These are phyloP conservation scores for Patella pellucida DNA, from an alignment of 2,888 invertebrate genomes.

Conservation along the genomic window DNA sequence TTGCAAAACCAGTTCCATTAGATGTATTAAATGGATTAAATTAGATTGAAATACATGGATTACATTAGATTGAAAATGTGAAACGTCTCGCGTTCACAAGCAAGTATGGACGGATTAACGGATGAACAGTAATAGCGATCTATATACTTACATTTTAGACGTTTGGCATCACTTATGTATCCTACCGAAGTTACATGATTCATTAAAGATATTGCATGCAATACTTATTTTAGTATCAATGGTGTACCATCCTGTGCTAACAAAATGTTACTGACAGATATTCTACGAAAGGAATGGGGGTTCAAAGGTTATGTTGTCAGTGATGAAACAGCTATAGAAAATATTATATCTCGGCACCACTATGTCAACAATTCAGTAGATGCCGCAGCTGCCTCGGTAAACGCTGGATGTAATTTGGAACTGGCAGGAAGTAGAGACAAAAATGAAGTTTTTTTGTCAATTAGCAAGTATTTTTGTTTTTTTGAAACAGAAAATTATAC, in stretches of 20 bases:
- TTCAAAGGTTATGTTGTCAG: conserved; percentile 50
- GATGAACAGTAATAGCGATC: too few species aligned
- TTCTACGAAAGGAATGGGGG: conserved; percentile 45
- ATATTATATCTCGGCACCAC: conserved; percentile 31
- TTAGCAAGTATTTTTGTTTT: background rate
- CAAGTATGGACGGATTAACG: too few species aligned
- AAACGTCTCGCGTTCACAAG: too few species aligned
- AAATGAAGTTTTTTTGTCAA: conserved; percentile 3
- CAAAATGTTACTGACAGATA: conserved; percentile 43
- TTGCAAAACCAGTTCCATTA: too few species aligned
- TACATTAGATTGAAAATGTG: too few species aligned
- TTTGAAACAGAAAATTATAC: too few species aligned
- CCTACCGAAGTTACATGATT: too few species aligned
- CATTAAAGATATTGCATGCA: background rate
- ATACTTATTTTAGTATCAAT: conserved; percentile 39
- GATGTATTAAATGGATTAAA: too few species aligned
- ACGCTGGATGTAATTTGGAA: conserved; percentile 30
- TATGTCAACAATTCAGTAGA: conserved; percentile 27
- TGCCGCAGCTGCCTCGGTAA: conserved; percentile 28
- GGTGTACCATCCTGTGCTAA: conserved; percentile 53
- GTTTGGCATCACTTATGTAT: too few species aligned
- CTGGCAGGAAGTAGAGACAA: background rate
- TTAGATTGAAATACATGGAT: too few species aligned
- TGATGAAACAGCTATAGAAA: conserved; percentile 42
- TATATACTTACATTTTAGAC: too few species aligned